Evolutionary conservation across 2,797 vertebrate genomes (phyloP).

Genomic region (Novumbra hubbsi): DNA sequence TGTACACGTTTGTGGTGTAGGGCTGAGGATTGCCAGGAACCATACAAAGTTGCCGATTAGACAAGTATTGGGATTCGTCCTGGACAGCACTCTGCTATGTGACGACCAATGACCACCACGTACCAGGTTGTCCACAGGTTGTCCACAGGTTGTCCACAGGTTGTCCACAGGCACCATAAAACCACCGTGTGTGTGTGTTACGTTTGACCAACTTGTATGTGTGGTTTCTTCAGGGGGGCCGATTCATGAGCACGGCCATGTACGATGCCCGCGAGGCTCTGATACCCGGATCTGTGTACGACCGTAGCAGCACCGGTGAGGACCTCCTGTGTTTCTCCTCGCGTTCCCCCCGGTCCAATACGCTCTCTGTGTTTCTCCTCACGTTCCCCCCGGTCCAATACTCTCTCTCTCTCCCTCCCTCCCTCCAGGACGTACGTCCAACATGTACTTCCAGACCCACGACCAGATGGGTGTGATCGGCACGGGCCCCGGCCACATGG

Average conservation of each 20-base stretch:
- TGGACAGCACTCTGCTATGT: no score
- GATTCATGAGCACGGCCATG: conserved; percentile 99
- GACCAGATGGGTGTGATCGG: conserved; percentile 99
- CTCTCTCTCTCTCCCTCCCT: background rate
- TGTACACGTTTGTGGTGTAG: background rate
- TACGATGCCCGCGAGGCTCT: conserved; percentile 97
- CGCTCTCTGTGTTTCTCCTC: background rate
- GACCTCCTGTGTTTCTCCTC: background rate
- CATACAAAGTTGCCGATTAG: no score
- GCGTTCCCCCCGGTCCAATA: background rate
- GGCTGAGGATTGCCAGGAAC: no score
- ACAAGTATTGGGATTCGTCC: no score
- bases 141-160: no score
- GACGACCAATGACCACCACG: no score
- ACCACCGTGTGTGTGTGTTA: background rate
- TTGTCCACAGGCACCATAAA: background rate
- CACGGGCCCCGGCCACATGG: conserved; percentile 87
- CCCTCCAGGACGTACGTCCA: conserved; percentile 81
- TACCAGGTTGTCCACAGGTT: no score
- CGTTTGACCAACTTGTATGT: background rate
- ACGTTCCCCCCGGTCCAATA: background rate
- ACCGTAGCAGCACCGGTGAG: conserved; percentile 90
- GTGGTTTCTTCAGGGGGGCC: conserved; percentile 81
- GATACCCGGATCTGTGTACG: conserved; percentile 96
- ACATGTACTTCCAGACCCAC: conserved; percentile 99